Evolutionary conservation across 2,888 invertebrate genomes (phyloP), one percentile per base, ranked within the genome.

Genomic region (Diogma glabrata): DNA sequence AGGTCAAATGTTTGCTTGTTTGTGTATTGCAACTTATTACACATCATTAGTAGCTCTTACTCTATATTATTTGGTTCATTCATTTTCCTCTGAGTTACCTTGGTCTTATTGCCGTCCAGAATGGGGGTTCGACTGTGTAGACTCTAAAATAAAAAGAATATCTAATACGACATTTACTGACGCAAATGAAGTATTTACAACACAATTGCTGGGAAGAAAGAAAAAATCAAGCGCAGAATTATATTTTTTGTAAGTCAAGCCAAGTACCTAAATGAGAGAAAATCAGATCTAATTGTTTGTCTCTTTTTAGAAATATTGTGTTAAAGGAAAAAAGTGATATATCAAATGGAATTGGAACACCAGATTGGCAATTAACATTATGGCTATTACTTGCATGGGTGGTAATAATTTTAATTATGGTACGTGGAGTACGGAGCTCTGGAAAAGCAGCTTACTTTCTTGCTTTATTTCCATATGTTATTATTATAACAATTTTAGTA

Each of bases 401-500:
- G 4, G 64, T 79, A 2, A 79, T 85, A 30, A 86, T 83, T 61
- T 58, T 79, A 6, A 80, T 85, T 50, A 79, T 86, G 45, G 73
- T 82, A 14, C 78, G 76, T 55, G 87, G 87, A 8, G 84, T 87
- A 1, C 81, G 82, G 65, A 84, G 84, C 60, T 82, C 86, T 0
- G 87, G 88, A 45, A 87, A 87, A 67, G 84, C 82, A 0, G 82
- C 91, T 0, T 93, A 92, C 67, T 87, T 93, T 67, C 80, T 92
- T n/a, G 92, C 92, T 0, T 67, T 91, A 3, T 89, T 89, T 64
- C 90, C 90, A 0, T 88, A 87, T 61, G 75, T 86, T 5, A 80
- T 91, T 49, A 77, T 91, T 67, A 70, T 87, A 52, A 78, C 79
- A 26, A 69, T 91, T 43, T 74, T 91, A 12, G 77, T 87, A 48